Conservation (phyloP, 2,888 invertebrate species). For the Lamellibrachia columna region DNA sequence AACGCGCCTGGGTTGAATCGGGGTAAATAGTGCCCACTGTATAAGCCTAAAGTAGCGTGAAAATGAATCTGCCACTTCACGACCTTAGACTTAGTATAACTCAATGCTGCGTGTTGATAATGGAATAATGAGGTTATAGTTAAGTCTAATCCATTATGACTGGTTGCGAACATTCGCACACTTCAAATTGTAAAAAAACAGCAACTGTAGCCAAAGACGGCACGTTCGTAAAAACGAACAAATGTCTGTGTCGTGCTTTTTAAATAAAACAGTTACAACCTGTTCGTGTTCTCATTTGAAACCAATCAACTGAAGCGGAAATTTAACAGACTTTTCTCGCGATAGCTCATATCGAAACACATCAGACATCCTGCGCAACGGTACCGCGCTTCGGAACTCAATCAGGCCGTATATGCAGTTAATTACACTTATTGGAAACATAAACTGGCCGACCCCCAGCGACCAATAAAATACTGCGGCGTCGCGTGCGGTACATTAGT, state of each 20-base stretch:
- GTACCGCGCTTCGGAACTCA: neutral
- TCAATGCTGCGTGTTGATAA: neutral
- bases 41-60: neutral
- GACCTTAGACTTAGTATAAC: neutral
- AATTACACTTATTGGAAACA: conserved; percentile 10
- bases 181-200: neutral
- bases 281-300: neutral
- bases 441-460: neutral
- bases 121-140: neutral
- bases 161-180: neutral
- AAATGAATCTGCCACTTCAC: neutral
- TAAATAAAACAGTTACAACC: neutral
- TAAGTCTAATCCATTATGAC: neutral
- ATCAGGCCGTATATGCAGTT: conserved; percentile 6
- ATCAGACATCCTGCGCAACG: neutral
- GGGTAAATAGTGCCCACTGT: no score
- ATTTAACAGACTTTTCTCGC: neutral
- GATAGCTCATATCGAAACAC: neutral
- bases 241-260: no score
- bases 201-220: neutral
- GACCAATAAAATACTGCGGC: neutral
- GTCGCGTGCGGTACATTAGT: neutral
- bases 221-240: no score
- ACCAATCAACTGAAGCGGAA: neutral
- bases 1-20: no score